These are phyloP conservation scores for Rotaria socialis DNA, from an alignment of 2,888 invertebrate genomes.

Conservation along the genomic window DNA sequence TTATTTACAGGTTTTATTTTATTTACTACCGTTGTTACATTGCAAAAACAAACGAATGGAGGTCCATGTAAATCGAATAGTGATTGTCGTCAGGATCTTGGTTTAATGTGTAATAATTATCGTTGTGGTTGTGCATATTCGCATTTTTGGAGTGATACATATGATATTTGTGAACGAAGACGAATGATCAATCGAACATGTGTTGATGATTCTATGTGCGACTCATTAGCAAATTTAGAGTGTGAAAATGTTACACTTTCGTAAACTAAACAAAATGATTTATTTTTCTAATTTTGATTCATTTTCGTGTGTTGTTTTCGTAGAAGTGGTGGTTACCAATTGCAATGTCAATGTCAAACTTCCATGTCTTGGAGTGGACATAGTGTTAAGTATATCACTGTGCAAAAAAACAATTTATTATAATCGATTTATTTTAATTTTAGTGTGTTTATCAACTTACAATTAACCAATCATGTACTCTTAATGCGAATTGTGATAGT, in stretches of 20 bases:
- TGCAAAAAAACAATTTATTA: too few relatives aligned
- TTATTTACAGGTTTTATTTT: neutral
- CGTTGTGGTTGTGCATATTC: constrained; percentile 12
- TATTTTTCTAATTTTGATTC: neutral
- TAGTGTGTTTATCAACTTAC: neutral
- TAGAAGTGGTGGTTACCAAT: neutral
- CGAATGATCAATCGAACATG: constrained; percentile 1
- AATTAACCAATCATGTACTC: neutral
- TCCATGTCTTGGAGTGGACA: neutral
- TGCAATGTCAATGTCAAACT: neutral
- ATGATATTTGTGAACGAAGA: neutral
- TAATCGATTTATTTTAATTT: neutral
- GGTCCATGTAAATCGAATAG: neutral
- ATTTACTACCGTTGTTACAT: neutral
- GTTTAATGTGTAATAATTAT: neutral
- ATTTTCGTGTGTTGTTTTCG: neutral
- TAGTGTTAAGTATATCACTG: neutral
- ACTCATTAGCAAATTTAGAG: neutral
- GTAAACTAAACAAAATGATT: neutral
- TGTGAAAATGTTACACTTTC: neutral
- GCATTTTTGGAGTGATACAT: neutral
- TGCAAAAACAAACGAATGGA: neutral
- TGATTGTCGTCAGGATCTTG: neutral
- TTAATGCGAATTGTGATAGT: neutral
- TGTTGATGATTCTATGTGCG: neutral